Evolutionary conservation across 2,797 vertebrate species (phyloP).

Genomic region (Thamnophis elegans): DNA sequence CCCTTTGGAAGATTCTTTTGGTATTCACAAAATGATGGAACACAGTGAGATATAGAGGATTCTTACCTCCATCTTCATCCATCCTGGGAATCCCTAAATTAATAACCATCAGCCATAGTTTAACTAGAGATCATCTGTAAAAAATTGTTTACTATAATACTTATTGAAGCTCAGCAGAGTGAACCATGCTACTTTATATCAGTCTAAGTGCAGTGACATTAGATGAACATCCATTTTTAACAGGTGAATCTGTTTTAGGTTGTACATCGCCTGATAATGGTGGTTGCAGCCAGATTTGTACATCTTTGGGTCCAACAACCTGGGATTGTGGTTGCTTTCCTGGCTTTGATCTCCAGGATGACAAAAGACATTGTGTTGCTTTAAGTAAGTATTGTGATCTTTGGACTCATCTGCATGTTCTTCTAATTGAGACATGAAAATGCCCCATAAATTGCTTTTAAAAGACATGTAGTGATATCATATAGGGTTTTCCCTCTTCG

Average conservation of each 20-base stretch:
- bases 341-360: constrained; percentile 83
- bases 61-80: not conserved
- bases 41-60: not conserved
- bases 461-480: not conserved
- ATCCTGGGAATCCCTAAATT: not conserved
- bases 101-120: not conserved
- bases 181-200: not conserved
- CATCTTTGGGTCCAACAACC: constrained; percentile 67
- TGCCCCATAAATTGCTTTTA: not conserved
- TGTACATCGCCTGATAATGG: constrained; percentile 87
- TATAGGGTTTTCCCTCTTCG: not conserved
- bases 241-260: constrained; percentile 69
- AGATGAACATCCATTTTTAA: constrained; percentile 17
- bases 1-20: not conserved
- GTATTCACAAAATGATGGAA: not conserved
- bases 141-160: not conserved
- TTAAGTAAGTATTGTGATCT: constrained; percentile 69
- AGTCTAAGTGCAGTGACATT: constrained; percentile 34
- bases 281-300: constrained; percentile 89
- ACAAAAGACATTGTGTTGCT: constrained; percentile 81
- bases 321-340: constrained; percentile 88
- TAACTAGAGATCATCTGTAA: not conserved
- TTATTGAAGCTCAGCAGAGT: not conserved
- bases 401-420: not conserved
- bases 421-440: not conserved